phyloP scores from a whole-genome alignment of 92 coral and sea anemone species.

The Pocillopora meandrina region DNA sequence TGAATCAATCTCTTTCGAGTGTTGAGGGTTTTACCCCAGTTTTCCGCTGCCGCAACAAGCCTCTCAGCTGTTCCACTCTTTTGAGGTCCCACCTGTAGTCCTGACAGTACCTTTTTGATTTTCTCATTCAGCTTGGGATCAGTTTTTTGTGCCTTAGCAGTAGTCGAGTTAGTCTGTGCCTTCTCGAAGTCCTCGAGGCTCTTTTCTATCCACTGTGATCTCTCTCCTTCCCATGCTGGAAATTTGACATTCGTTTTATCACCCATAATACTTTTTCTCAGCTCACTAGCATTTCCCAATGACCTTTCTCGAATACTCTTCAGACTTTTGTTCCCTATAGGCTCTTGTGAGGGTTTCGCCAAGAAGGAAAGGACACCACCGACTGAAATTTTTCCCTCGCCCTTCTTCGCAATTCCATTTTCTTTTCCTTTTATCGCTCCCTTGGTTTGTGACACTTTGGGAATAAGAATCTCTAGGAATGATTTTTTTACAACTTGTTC shows the following conservation, averaged over 20 bases:
- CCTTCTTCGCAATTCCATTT: background rate
- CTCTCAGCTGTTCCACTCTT: slow-evolving; percentile 67
- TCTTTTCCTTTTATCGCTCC: background rate
- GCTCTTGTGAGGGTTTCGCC: background rate
- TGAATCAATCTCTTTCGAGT: slow-evolving; percentile 12
- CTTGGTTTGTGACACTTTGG: background rate
- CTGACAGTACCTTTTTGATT: slow-evolving; percentile 66
- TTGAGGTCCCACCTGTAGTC: slow-evolving; percentile 64
- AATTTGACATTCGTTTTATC: too few species aligned
- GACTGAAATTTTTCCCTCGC: background rate
- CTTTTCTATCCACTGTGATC: slow-evolving; percentile 6
- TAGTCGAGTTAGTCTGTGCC: background rate
- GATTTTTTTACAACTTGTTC: background rate
- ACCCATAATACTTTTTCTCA: background rate
- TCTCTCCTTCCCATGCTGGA: background rate
- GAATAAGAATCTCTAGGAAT: background rate
- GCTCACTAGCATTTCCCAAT: background rate
- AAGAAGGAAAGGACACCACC: background rate
- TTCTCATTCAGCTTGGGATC: slow-evolving; percentile 62
- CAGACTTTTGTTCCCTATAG: background rate
- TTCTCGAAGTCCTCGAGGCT: slow-evolving; percentile 32
- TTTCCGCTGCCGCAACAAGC: slow-evolving; percentile 72
- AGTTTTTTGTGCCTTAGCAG: slow-evolving; percentile 20
- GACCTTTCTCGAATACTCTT: slow-evolving; percentile 11
- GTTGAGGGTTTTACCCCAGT: slow-evolving; percentile 66